These are phyloP conservation scores for Diplogasteroides magnus DNA, from an alignment of 1,140 invertebrate genomes.

Conservation along the genomic window DNA sequence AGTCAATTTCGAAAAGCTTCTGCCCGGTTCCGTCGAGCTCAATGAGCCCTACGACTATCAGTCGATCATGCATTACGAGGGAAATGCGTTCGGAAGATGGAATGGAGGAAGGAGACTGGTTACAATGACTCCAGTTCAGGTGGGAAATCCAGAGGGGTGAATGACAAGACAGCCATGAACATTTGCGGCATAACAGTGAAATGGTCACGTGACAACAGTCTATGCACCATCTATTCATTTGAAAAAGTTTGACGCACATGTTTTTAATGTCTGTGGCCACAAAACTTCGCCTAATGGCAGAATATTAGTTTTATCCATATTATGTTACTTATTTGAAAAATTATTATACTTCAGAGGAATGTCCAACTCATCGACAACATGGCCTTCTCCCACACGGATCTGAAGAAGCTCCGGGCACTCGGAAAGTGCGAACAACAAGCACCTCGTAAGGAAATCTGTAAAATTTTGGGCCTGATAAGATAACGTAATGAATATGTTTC, in stretches of 20 bases:
- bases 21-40: conserved; percentile 12
- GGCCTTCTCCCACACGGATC: conserved; percentile 24
- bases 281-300: neutral
- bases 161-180: no score
- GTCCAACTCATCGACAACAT: conserved; percentile 28
- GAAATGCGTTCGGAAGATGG: conserved; percentile 26
- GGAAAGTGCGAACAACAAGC: conserved; percentile 20
- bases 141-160: neutral
- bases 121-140: conserved; percentile 29
- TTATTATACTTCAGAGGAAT: no score
- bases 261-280: neutral
- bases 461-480: no score
- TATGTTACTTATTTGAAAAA: conserved; percentile 13
- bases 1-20: conserved; percentile 21
- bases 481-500: no score
- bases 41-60: conserved; percentile 34
- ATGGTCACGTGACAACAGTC: no score
- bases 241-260: neutral
- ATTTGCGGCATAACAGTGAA: no score
- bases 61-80: conserved; percentile 42
- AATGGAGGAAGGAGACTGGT: conserved; percentile 9
- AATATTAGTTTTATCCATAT: neutral
- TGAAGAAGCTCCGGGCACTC: conserved; percentile 27
- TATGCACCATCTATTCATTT: neutral
- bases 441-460: no score